Evolutionary conservation across 2,797 vertebrate genomes (phyloP).

Genomic region (Gymnopithys bicolor): DNA sequence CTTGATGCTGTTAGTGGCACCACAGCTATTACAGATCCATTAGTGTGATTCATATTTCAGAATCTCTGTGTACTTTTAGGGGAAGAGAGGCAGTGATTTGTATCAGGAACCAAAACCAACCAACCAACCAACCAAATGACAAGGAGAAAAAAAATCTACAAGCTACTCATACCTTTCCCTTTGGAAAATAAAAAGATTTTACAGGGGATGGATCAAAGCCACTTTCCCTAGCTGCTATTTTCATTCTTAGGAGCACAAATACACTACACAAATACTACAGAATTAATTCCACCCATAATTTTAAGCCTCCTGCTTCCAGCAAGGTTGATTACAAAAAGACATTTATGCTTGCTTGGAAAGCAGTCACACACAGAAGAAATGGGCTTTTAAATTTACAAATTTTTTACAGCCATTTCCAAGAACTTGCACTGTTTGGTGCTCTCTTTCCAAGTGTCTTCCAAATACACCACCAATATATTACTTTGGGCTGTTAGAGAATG

Average conservation of each 20-base stretch:
- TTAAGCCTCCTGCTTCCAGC: not conserved
- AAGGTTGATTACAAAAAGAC: not conserved
- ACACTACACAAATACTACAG: not conserved
- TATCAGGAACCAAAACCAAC: not conserved
- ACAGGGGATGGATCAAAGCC: not conserved
- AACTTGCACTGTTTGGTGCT: not conserved
- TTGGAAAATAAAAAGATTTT: not conserved
- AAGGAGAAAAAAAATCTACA: not conserved
- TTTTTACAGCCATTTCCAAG: not conserved
- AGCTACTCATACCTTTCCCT: not conserved
- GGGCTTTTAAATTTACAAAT: not conserved
- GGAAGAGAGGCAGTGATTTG: not conserved
- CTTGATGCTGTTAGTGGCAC: not conserved
- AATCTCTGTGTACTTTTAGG: not conserved
- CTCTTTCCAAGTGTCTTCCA: not conserved
- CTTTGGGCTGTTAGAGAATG: not conserved
- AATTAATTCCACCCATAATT: not conserved
- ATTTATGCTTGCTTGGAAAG: not conserved
- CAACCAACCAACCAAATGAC: not conserved
- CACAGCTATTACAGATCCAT: not conserved
- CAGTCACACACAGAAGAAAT: not conserved
- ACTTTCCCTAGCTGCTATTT: not conserved
- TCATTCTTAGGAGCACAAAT: not conserved
- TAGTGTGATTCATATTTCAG: rapidly evolving
- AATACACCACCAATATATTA: not conserved